Percentiles rank a stretch among this genome's conserved stretches.
These are phyloP conservation scores for Corythaixoides concolor DNA, from an alignment of 2,113 vertebrate species.

Conservation along the genomic window DNA sequence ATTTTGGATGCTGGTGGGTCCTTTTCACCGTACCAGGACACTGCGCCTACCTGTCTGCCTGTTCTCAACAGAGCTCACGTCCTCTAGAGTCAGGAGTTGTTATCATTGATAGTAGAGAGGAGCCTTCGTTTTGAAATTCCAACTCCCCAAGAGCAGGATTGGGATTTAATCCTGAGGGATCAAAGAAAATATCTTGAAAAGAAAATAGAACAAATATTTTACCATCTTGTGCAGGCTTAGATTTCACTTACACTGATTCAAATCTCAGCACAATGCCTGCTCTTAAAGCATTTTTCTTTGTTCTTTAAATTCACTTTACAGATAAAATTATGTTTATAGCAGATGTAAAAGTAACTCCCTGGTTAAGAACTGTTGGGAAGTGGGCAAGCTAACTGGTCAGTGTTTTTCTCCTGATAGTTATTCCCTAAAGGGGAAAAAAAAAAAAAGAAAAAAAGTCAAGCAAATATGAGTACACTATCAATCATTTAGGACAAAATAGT, in stretches of 20 bases:
- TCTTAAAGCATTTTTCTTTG: background rate
- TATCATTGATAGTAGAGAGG: background rate
- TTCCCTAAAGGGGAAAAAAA: too few relatives aligned
- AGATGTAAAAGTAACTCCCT: background rate
- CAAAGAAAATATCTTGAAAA: background rate
- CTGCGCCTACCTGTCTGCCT: background rate
- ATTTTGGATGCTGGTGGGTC: background rate
- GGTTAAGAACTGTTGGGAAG: background rate
- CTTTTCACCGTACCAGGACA: background rate
- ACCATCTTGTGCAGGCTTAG: background rate
- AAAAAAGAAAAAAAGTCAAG: too few relatives aligned
- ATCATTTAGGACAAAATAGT: background rate
- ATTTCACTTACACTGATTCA: background rate
- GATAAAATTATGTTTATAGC: background rate
- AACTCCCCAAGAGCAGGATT: background rate
- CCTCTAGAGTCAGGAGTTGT: background rate
- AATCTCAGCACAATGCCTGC: background rate
- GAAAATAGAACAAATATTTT: background rate
- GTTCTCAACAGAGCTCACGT: background rate
- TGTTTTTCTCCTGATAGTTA: background rate
- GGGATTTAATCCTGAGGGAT: background rate
- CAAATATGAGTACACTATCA: background rate
- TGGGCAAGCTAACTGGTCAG: background rate
- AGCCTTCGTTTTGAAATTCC: background rate
- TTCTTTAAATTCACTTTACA: background rate